Evolutionary conservation across 2,113 vertebrate genomes (phyloP).

Genomic region (Tonatia bakeri): DNA sequence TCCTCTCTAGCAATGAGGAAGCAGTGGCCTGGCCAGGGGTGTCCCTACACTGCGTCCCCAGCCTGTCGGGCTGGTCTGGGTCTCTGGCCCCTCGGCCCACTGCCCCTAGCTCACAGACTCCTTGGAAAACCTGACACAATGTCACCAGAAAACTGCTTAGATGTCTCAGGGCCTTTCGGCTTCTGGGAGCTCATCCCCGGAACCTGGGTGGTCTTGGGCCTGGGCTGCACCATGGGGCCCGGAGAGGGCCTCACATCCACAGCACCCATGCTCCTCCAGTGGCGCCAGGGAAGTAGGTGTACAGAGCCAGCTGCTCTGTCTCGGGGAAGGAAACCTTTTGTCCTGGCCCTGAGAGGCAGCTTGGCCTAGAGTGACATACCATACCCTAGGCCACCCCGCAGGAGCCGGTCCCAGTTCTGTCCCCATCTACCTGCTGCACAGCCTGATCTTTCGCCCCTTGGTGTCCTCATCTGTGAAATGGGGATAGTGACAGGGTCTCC

Average conservation of each 20-base stretch:
- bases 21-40: neutral
- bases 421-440: neutral
- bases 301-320: too few relatives aligned
- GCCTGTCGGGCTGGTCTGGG: neutral
- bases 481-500: neutral
- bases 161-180: neutral
- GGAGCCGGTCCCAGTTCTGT: too few relatives aligned
- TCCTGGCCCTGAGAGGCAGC: neutral
- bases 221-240: neutral
- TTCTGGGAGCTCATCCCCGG: neutral
- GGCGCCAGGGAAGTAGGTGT: neutral
- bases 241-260: too few relatives aligned
- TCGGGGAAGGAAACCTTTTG: neutral
- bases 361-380: neutral
- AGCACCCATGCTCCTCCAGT: neutral
- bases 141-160: neutral
- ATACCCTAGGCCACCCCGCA: neutral
- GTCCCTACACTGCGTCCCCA: neutral
- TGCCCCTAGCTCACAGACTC: neutral
- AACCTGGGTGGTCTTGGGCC: neutral
- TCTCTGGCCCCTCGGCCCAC: too few relatives aligned
- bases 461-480: neutral
- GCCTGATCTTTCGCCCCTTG: neutral
- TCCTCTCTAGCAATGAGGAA: neutral
- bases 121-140: neutral